These are phyloP conservation scores for Flexamia atlantica DNA, from an alignment of 2,888 invertebrate species.

Conservation along the genomic window DNA sequence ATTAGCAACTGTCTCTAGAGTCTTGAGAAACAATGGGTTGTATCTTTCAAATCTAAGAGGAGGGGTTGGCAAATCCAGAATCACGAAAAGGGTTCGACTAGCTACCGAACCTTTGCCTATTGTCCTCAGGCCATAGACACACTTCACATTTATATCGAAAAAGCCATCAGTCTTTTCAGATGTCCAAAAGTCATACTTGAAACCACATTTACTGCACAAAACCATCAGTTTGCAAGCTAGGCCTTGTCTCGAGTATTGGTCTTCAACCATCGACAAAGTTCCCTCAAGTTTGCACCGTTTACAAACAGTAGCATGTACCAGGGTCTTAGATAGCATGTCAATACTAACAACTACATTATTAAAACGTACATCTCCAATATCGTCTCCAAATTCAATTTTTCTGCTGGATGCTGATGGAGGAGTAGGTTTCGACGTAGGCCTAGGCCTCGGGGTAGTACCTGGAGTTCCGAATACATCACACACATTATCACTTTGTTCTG, in stretches of 20 bases:
- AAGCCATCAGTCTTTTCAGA: background rate
- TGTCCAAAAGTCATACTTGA: background rate
- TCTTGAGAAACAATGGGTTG: background rate
- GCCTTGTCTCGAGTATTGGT: background rate
- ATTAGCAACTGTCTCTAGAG: background rate
- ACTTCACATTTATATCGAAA: slow-evolving; percentile 16
- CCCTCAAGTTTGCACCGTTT: background rate
- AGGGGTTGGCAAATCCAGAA: slow-evolving; percentile 12
- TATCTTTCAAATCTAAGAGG: slow-evolving; percentile 8
- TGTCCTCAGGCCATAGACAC: slow-evolving; percentile 4
- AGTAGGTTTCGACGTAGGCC: background rate
- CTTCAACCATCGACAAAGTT: background rate
- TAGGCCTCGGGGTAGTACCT: background rate
- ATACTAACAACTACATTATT: background rate
- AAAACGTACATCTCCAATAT: background rate
- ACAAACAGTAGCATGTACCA: background rate
- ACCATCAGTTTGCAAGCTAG: background rate
- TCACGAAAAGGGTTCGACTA: background rate
- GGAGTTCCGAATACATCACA: too few species aligned
- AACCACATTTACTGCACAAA: background rate
- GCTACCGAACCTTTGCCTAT: slow-evolving; percentile 24
- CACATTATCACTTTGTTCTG: background rate
- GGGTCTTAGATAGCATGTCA: background rate
- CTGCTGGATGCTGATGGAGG: background rate
- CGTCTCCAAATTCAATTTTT: background rate